Percentiles rank a stretch among this genome's conserved stretches.
phyloP scores from a whole-genome alignment of 2,888 invertebrate species.

The Danaus chrysippus region DNA sequence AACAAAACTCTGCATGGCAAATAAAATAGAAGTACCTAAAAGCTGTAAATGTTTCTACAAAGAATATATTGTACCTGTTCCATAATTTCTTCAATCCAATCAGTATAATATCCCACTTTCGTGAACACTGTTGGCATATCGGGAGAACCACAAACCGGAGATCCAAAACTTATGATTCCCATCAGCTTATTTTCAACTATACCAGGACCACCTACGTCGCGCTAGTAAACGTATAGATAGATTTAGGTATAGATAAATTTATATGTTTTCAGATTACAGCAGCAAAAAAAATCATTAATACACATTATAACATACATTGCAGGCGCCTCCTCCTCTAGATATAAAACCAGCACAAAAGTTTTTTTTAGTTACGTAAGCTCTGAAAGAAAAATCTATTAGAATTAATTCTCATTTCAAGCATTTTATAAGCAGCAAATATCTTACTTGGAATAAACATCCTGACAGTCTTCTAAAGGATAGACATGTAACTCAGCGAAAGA shows the following conservation, averaged over 20 bases:
- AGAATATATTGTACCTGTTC: constrained; percentile 43
- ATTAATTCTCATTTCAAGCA: background rate
- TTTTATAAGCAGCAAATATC: constrained; percentile 12
- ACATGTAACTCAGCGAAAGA: constrained; percentile 47
- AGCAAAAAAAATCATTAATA: background rate
- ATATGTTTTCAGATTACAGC: background rate
- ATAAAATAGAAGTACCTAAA: background rate
- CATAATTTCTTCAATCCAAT: constrained; percentile 61
- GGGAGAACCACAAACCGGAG: constrained; percentile 55
- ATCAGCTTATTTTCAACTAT: constrained; percentile 44
- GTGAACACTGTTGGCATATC: constrained; percentile 68
- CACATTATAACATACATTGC: constrained; percentile 49
- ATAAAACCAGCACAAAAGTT: constrained; percentile 65
- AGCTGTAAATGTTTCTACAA: background rate
- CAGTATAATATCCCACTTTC: constrained; percentile 55
- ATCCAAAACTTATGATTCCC: constrained; percentile 63
- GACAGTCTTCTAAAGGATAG: constrained; percentile 52
- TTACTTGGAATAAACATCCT: constrained; percentile 54
- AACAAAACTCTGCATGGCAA: background rate
- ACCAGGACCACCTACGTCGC: constrained; percentile 64
- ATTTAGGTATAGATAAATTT: background rate
- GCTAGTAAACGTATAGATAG: constrained; percentile 37
- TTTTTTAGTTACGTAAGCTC: constrained; percentile 50
- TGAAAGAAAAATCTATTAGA: constrained; percentile 37
- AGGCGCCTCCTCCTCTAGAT: constrained; percentile 60